Base-by-base conservation (phyloP, 2,113 vertebrate species). In the Ageneiosus marmoratus region DNA sequence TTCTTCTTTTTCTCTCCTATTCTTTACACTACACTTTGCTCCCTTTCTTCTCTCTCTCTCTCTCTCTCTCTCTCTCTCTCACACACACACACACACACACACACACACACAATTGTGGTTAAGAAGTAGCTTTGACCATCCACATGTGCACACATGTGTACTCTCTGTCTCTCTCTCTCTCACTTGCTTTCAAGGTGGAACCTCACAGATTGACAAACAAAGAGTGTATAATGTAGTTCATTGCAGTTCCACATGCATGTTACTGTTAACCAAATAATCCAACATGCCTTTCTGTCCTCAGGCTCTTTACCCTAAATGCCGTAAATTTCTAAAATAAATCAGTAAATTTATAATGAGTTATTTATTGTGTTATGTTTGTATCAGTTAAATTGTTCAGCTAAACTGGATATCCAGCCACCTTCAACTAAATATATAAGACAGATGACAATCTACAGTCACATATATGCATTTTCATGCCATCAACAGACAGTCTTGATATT, bases 231-330 rank as follows among this genome's bases (percentile, higher is more conserved):
- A 53, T 67, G 22, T 69, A 55, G 63, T 48, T 65, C 24, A 48
- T 24, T 56, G n/a, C 82, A 70, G 63, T 56, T 48, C 11, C 56
- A 58, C 3, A 2, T 62, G 13, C 18, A 34, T 74, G 5, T 32
- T 13, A 32, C 58, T 51, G 46, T 48, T 88, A 89, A 74, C 87
- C 89, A 88, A 89, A 90, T 92, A 91, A 87, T 84, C 84, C 69
- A 9, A 55, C 85, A 79, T 74, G 82, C 89, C 88, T 89, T 84
- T 84, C 86, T 88, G 15, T 50, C n/a, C 70, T 34, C 62, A 65
- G 29, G 1, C 32, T 18, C 18, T 11, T 29, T 12, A 62, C 58
- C 58, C 58, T 5, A 62, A 62, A 62, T 18, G 13, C 20, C 41
- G 27, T 69, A 41, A 69, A 24, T 12, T 41, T 24, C 18, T 44